A percentile compares a stretch with the other conserved stretches of the same genome.
phyloP scores from a whole-genome alignment of 2,888 invertebrate genomes.

The Ennomos erosarius region DNA sequence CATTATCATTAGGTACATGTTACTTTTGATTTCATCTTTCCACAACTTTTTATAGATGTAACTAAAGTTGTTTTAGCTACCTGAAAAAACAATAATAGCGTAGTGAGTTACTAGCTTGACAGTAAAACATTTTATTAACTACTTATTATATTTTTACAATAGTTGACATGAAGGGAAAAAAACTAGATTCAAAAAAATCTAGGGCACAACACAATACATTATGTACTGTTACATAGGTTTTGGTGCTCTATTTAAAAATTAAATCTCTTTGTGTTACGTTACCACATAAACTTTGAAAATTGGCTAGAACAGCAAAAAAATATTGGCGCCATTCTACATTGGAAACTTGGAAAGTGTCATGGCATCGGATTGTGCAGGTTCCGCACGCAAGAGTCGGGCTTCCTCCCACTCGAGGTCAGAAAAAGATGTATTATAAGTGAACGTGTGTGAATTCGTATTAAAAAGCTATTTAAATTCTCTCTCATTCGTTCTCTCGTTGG shows the following conservation, averaged over 20 bases:
- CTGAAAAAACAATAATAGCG: background rate
- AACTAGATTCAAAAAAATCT: too few species aligned
- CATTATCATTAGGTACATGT: too few species aligned
- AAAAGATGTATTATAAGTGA: slow-evolving; percentile 46
- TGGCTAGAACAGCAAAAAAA: slow-evolving; percentile 53
- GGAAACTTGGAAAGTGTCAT: slow-evolving; percentile 61
- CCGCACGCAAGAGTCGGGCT: slow-evolving; percentile 45
- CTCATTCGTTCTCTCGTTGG: slow-evolving; percentile 17
- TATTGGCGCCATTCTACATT: slow-evolving; percentile 47
- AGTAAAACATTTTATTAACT: background rate
- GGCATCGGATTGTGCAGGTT: slow-evolving; percentile 44
- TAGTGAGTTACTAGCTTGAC: background rate
- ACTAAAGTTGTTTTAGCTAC: background rate
- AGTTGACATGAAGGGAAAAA: too few species aligned
- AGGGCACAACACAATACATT: too few species aligned
- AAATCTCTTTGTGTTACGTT: slow-evolving; percentile 3
- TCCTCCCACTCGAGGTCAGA: slow-evolving; percentile 34
- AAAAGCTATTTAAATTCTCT: slow-evolving; percentile 34
- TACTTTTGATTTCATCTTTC: too few species aligned
- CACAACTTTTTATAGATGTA: too few species aligned
- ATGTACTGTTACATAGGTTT: slow-evolving; percentile 1
- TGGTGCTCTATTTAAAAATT: slow-evolving; percentile 3
- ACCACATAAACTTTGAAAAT: slow-evolving; percentile 52
- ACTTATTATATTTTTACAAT: too few species aligned
- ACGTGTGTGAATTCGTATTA: slow-evolving; percentile 47